Evolutionary conservation across 2,113 vertebrate genomes (phyloP).

Genomic region (Brachypodius melanocephalos): DNA sequence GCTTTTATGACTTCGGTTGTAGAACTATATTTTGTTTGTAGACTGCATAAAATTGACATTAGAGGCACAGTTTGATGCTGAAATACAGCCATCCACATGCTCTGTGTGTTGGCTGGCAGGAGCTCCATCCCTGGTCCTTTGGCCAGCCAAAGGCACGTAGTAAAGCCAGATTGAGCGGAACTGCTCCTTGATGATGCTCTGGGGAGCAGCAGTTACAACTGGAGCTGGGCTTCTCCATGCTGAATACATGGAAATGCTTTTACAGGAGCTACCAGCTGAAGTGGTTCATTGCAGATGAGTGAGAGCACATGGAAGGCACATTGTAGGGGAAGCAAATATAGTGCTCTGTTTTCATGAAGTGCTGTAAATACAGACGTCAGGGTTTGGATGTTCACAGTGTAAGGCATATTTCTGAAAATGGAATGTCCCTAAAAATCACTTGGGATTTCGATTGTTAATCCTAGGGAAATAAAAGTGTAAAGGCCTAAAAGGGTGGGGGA

Average conservation of each 20-base stretch:
- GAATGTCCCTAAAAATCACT: neutral
- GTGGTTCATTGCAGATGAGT: neutral
- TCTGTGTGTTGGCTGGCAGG: neutral
- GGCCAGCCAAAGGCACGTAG: fast-evolving
- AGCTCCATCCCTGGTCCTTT: neutral
- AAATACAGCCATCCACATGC: fast-evolving
- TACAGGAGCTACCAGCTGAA: neutral
- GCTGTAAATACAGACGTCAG: neutral
- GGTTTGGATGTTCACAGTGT: neutral
- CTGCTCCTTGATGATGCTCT: neutral
- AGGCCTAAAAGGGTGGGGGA: neutral
- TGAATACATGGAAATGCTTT: neutral
- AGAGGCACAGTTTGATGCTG: neutral
- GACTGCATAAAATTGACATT: neutral
- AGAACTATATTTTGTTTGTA: neutral
- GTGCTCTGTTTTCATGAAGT: neutral
- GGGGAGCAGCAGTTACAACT: neutral
- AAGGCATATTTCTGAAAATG: neutral
- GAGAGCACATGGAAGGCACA: neutral
- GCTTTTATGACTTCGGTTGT: neutral
- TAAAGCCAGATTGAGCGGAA: neutral
- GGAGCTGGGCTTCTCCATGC: neutral
- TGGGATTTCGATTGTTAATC: neutral
- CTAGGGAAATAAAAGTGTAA: neutral
- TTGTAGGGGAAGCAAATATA: neutral